Conservation (phyloP, 2,888 invertebrate genomes). For the Criorhina ranunculi region DNA sequence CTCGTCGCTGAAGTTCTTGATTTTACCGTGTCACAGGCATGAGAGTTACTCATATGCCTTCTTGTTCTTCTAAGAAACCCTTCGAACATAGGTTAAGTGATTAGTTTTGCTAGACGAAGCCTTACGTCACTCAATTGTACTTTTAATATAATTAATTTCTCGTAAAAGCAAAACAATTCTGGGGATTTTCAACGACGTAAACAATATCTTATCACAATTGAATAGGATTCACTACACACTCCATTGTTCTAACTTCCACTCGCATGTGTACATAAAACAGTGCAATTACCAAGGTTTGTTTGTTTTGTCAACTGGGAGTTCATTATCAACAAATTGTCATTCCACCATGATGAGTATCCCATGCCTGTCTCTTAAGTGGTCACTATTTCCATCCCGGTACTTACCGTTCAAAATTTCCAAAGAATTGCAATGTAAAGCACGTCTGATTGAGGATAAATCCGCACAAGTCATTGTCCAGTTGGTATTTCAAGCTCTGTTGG, state of each 20-base stretch:
- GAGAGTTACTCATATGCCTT: too few relatives aligned
- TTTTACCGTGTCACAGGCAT: too few relatives aligned
- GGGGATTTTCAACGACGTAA: too few relatives aligned
- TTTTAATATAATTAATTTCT: too few relatives aligned
- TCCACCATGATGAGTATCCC: constrained; percentile 16
- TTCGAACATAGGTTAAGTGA: too few relatives aligned
- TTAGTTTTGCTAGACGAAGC: too few relatives aligned
- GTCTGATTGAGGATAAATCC: constrained; percentile 91
- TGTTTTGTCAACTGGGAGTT: constrained; percentile 38
- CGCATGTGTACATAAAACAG: neutral
- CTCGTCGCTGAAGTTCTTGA: too few relatives aligned
- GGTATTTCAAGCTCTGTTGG: constrained; percentile 85
- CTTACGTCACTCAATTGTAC: too few relatives aligned
- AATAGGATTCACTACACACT: neutral
- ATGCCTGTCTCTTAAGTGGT: constrained; percentile 33
- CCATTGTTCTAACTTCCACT: neutral
- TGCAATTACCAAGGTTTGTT: constrained; percentile 37
- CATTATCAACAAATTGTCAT: constrained; percentile 49
- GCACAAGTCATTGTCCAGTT: constrained; percentile 87
- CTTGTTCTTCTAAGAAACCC: too few relatives aligned
- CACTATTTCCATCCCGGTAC: constrained; percentile 22
- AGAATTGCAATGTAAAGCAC: constrained; percentile 91
- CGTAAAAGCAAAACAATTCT: too few relatives aligned
- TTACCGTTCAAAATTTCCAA: constrained; percentile 91
- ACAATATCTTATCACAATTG: too few relatives aligned